A percentile compares a stretch with the other conserved stretches of the same genome.
These are phyloP conservation scores for Sarcophaga subvicina DNA, from an alignment of 2,888 invertebrate genomes.

Conservation along the genomic window DNA sequence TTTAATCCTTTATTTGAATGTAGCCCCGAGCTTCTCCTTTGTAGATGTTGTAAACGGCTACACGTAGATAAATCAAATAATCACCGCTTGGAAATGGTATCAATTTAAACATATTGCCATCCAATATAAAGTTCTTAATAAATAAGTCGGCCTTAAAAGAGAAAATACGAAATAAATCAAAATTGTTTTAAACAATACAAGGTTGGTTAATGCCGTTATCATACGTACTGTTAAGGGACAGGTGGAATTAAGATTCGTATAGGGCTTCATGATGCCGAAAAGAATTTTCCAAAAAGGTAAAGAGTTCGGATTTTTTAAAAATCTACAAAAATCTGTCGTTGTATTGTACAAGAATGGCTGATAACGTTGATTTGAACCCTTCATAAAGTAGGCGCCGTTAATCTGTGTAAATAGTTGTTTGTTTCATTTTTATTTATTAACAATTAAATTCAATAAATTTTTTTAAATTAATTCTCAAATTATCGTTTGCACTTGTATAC, in stretches of 20 bases:
- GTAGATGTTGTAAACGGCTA: too few relatives aligned
- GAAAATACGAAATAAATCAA: neutral
- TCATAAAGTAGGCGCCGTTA: neutral
- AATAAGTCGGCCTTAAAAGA: neutral
- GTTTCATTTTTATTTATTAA: too few relatives aligned
- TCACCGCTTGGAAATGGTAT: neutral
- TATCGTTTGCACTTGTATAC: neutral
- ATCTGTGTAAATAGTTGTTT: too few relatives aligned
- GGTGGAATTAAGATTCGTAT: neutral
- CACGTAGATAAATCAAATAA: too few relatives aligned
- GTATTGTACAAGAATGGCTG: conserved; percentile 11
- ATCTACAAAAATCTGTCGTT: neutral
- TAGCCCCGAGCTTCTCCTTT: too few relatives aligned
- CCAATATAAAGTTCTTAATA: neutral
- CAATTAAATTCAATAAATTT: too few relatives aligned
- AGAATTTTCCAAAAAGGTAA: conserved; percentile 10
- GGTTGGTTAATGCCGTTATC: too few relatives aligned
- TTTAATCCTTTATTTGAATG: too few relatives aligned
- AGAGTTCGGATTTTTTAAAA: neutral
- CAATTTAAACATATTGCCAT: neutral
- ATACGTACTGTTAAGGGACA: conserved; percentile 10
- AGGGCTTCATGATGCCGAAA: neutral
- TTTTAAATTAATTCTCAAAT: too few relatives aligned
- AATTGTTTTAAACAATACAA: too few relatives aligned
- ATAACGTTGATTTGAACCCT: neutral